phyloP scores from a whole-genome alignment of 2,888 invertebrate species.

The Clunio marinus region DNA sequence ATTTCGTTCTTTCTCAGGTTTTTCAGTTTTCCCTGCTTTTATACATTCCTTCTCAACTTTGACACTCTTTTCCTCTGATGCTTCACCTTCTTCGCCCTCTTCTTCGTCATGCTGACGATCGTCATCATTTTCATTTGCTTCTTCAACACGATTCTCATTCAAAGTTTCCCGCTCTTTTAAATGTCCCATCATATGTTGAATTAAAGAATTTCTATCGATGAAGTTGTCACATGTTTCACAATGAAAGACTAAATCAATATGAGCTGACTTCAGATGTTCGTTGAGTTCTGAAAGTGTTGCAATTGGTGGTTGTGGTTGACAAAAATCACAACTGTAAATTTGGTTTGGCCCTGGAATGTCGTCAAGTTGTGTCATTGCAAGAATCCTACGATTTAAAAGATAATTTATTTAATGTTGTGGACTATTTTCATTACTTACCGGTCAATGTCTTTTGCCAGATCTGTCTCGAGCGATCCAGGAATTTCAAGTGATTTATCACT shows the following conservation, averaged over 20 bases:
- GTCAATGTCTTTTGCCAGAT: conserved; percentile 29
- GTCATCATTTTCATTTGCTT: background rate
- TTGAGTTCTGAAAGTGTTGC: conserved; percentile 36
- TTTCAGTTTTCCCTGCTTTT: conserved; percentile 27
- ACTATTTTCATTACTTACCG: background rate
- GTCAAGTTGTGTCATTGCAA: conserved; percentile 26
- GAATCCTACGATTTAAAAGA: background rate
- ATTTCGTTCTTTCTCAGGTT: conserved; percentile 9
- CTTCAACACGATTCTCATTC: conserved; percentile 40
- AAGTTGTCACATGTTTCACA: conserved; percentile 52
- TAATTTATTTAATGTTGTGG: background rate
- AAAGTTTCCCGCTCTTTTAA: conserved; percentile 44
- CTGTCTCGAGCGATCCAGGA: conserved; percentile 10
- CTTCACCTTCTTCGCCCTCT: background rate
- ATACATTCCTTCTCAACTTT: background rate
- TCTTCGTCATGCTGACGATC: background rate
- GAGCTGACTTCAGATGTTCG: conserved; percentile 48
- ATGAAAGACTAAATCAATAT: conserved; percentile 49
- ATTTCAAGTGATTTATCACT: conserved; percentile 25
- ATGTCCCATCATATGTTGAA: conserved; percentile 51
- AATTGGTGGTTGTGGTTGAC: conserved; percentile 18
- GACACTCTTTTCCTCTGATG: background rate
- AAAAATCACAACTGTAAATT: conserved; percentile 29
- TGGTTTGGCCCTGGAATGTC: conserved; percentile 12
- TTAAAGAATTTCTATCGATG: conserved; percentile 48